These are phyloP conservation scores for Brachypalpus laphriformis DNA, from an alignment of 2,888 invertebrate species.

Conservation along the genomic window DNA sequence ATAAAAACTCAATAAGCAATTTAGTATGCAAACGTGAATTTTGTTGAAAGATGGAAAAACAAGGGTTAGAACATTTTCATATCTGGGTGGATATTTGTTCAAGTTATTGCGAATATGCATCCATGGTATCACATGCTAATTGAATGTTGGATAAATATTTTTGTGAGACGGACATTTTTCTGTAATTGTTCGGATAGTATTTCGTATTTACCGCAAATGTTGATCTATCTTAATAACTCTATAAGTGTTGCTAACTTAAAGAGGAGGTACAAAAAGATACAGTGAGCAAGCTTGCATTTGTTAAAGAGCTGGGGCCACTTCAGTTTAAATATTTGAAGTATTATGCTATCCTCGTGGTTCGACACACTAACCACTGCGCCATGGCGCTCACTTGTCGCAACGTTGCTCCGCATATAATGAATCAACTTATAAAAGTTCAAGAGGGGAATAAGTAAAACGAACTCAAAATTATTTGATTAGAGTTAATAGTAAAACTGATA, in stretches of 20 bases:
- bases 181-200: not conserved
- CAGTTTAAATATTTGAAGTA: too few species aligned
- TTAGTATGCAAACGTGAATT: slow-evolving; percentile 48
- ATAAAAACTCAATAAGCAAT: slow-evolving; percentile 15
- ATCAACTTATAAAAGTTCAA: too few species aligned
- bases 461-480: too few species aligned
- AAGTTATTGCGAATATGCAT: not conserved
- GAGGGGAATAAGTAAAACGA: too few species aligned
- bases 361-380: too few species aligned
- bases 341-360: too few species aligned
- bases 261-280: not conserved
- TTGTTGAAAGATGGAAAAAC: slow-evolving; percentile 4
- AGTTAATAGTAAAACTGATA: too few species aligned
- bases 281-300: not conserved
- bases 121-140: slow-evolving; percentile 24
- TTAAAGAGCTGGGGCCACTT: too few species aligned
- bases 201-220: not conserved
- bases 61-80: not conserved
- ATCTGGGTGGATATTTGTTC: not conserved
- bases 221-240: slow-evolving; percentile 20
- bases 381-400: too few species aligned
- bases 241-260: not conserved
- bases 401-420: too few species aligned
- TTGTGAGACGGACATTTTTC: not conserved
- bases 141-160: slow-evolving; percentile 6